Evolutionary conservation across 2,113 vertebrate species (phyloP).

Genomic region (Opisthocomus hoazin): DNA sequence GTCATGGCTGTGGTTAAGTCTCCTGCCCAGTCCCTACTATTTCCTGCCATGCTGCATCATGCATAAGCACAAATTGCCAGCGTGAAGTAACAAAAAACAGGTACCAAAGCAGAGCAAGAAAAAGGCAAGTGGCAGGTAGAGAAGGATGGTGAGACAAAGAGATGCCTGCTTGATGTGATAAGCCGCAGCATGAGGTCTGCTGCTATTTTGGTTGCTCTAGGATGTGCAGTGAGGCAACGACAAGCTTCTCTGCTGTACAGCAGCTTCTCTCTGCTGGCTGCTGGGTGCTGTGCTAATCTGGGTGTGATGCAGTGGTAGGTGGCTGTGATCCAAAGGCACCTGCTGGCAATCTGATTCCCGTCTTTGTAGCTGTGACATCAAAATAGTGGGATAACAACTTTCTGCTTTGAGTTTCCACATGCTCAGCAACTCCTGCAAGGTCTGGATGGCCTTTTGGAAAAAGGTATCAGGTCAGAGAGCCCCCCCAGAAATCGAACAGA

Average conservation of each 20-base stretch:
- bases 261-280: neutral
- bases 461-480: slow-evolving; percentile 61
- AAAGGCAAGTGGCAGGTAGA: neutral
- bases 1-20: neutral
- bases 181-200: neutral
- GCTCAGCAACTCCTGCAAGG: slow-evolving; percentile 65
- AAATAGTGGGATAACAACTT: neutral
- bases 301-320: neutral
- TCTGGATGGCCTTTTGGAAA: slow-evolving; percentile 69
- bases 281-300: neutral
- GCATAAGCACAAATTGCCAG: neutral
- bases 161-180: neutral
- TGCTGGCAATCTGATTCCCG: neutral
- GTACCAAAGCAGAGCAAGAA: neutral
- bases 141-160: neutral
- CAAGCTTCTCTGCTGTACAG: neutral
- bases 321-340: neutral
- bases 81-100: neutral
- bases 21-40: neutral
- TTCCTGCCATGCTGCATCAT: neutral
- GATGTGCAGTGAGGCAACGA: neutral
- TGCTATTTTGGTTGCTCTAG: neutral
- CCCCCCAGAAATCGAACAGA: slow-evolving; percentile 57
- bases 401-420: slow-evolving; percentile 68
- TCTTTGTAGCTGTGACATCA: neutral